A percentile compares a stretch with the other conserved stretches of the same genome.
Evolutionary conservation across 64 coral and sea anemone species (phyloP).

Genomic region (Stichodactyla mertensii): DNA sequence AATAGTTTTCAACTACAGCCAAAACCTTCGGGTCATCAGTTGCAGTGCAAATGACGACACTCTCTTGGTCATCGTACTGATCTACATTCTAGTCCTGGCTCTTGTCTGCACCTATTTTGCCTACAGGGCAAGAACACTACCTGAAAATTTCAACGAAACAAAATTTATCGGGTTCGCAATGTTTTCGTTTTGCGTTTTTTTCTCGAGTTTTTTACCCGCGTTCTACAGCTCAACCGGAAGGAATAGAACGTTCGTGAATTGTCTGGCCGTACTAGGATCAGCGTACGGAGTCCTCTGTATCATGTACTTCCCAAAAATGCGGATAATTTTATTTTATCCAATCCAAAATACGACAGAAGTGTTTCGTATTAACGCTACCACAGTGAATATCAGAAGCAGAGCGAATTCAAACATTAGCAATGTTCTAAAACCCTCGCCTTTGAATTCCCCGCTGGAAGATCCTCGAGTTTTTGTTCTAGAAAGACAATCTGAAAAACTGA

Average conservation of each 20-base stretch:
- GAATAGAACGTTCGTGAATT: slow-evolving; percentile 51
- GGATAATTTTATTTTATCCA: slow-evolving; percentile 71
- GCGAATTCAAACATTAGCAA: background rate
- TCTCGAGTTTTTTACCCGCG: slow-evolving; percentile 64
- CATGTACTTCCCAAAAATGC: slow-evolving; percentile 85
- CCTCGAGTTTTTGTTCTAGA: background rate
- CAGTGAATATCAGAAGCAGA: slow-evolving; percentile 25
- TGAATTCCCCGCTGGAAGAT: slow-evolving; percentile 14
- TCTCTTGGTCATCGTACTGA: slow-evolving; percentile 47
- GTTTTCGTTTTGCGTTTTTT: slow-evolving; percentile 85
- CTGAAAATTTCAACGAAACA: slow-evolving; percentile 96
- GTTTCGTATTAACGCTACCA: slow-evolving; percentile 55
- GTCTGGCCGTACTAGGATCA: slow-evolving; percentile 41
- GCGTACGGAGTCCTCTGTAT: slow-evolving; percentile 45
- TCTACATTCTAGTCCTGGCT: slow-evolving; percentile 65
- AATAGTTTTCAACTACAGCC: background rate
- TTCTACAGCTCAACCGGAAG: slow-evolving; percentile 64
- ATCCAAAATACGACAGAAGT: slow-evolving; percentile 66
- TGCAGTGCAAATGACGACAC: slow-evolving; percentile 47
- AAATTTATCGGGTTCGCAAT: slow-evolving; percentile 96
- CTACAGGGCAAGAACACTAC: slow-evolving; percentile 76
- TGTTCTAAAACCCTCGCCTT: slow-evolving; percentile 9
- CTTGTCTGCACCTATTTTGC: slow-evolving; percentile 85
- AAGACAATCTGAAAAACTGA: background rate
- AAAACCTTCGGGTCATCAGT: slow-evolving; percentile 33